Evolutionary conservation across 53 echinoderm and acorn worm genomes (phyloP).

Genomic region (Actinopyga echinites): DNA sequence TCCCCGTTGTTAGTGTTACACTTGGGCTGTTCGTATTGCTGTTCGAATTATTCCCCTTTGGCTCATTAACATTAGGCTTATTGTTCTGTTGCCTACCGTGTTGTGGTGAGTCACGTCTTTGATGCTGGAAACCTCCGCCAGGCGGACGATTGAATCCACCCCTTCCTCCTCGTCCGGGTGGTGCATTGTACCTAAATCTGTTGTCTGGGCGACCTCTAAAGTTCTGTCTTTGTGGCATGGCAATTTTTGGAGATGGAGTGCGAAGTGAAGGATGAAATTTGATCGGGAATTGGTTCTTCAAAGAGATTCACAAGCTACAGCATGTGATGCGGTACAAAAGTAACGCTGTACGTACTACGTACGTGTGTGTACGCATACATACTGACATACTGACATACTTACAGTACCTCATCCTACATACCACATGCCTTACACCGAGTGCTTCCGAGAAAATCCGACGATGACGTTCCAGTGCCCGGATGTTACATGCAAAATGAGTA

Average conservation of each 20-base stretch:
- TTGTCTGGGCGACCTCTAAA: slow-evolving; percentile 29
- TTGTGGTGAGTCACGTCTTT: background rate
- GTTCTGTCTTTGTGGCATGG: slow-evolving; percentile 5
- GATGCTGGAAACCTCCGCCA: slow-evolving; percentile 1
- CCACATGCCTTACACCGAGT: too few species aligned
- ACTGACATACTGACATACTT: too few species aligned
- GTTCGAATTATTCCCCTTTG: background rate
- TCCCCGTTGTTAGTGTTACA: background rate
- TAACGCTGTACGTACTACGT: too few species aligned
- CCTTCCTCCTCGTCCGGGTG: slow-evolving; percentile 32
- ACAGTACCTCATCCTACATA: too few species aligned
- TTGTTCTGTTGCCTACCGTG: slow-evolving; percentile 36
- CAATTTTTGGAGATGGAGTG: background rate
- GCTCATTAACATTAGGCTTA: slow-evolving; percentile 38
- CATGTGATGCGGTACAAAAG: too few species aligned
- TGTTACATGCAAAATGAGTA: too few species aligned
- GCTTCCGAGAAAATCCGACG: too few species aligned
- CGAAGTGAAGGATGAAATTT: too few species aligned
- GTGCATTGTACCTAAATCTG: slow-evolving; percentile 21
- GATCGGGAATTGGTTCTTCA: too few species aligned
- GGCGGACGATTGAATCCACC: slow-evolving; percentile 29
- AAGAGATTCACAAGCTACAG: too few species aligned
- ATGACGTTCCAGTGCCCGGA: too few species aligned
- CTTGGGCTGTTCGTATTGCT: background rate
- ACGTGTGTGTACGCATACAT: too few species aligned